Percentiles rank a stretch among this genome's conserved stretches.
Conservation (phyloP, 1,140 invertebrate species). For the Nilaparvata lugens region DNA sequence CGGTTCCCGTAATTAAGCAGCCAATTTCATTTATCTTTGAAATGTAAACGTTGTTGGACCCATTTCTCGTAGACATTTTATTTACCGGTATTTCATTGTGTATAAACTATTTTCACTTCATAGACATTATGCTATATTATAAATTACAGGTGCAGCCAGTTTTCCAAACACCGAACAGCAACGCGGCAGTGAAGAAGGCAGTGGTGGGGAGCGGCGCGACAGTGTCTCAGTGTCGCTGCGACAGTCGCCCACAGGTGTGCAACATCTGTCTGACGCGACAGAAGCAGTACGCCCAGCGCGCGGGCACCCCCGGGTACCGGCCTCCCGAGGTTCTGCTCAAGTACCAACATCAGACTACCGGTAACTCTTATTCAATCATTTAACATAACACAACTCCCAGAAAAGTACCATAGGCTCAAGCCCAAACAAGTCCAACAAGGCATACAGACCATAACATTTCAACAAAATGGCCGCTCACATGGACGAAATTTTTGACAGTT, state of each 20-base stretch:
- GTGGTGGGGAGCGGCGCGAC: neutral
- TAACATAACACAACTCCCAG: too few species aligned
- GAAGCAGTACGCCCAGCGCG: conserved; percentile 56
- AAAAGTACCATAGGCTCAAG: too few species aligned
- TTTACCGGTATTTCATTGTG: neutral
- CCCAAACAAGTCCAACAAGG: too few species aligned
- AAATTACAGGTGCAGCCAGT: too few species aligned
- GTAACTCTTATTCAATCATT: too few species aligned
- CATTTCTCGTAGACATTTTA: neutral
- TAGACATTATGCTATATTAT: neutral
- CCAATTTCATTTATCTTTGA: too few species aligned
- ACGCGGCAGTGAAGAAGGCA: too few species aligned
- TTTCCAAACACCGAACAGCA: too few species aligned
- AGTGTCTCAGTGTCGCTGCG: conserved; percentile 45
- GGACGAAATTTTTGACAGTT: too few species aligned
- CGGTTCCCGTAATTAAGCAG: too few species aligned
- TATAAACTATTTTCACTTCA: neutral
- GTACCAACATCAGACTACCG: conserved; percentile 60
- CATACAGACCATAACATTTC: too few species aligned
- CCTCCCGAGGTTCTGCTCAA: conserved; percentile 82
- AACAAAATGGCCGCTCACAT: too few species aligned
- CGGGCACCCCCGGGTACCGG: conserved; percentile 83
- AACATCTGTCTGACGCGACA: conserved; percentile 47
- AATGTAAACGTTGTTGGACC: neutral
- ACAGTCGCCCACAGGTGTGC: conserved; percentile 53